Base-by-base conservation (phyloP, 2,888 invertebrate species). In the Acanthopleura granulata region DNA sequence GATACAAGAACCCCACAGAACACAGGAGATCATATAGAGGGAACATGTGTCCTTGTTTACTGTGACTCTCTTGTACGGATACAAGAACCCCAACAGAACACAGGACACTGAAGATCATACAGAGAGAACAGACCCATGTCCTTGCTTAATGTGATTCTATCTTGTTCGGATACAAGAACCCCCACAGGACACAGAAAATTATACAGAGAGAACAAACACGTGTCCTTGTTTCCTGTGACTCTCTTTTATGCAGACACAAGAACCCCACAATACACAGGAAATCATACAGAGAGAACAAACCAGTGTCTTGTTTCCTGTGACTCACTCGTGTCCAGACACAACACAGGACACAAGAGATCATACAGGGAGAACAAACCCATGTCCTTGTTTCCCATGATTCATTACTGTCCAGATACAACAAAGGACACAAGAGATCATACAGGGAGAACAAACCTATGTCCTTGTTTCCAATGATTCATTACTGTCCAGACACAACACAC, bases 1-100 rank as follows among this genome's bases (percentile, higher is more conserved):
- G 94, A 4, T 94, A 93, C 86, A 93, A 94, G 4, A 94, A 93
- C 61, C 95, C 88, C 15, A 95, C 40, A 40, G 40, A 40, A 40
- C n/a, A n/a, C n/a, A n/a, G n/a, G n/a, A n/a, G n/a, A n/a, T n/a
- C n/a, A n/a, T n/a, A n/a, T n/a, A n/a, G n/a, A n/a, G n/a, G n/a
- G n/a, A n/a, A n/a, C n/a, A n/a, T n/a, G n/a, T n/a, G n/a, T n/a
- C n/a, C n/a, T n/a, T n/a, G n/a, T n/a, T n/a, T n/a, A n/a, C n/a
- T n/a, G n/a, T n/a, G n/a, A n/a, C n/a, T n/a, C n/a, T n/a, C n/a
- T n/a, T n/a, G n/a, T n/a, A n/a, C n/a, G n/a, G n/a, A n/a, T n/a
- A n/a, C n/a, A n/a, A n/a, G n/a, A n/a, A n/a, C n/a, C n/a, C n/a
- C n/a, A n/a, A n/a, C n/a, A n/a, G n/a, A n/a, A n/a, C 40, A 40